Percentiles rank a stretch among this genome's conserved stretches.
Evolutionary conservation across 2,888 invertebrate genomes (phyloP).

Genomic region (Allacma fusca): DNA sequence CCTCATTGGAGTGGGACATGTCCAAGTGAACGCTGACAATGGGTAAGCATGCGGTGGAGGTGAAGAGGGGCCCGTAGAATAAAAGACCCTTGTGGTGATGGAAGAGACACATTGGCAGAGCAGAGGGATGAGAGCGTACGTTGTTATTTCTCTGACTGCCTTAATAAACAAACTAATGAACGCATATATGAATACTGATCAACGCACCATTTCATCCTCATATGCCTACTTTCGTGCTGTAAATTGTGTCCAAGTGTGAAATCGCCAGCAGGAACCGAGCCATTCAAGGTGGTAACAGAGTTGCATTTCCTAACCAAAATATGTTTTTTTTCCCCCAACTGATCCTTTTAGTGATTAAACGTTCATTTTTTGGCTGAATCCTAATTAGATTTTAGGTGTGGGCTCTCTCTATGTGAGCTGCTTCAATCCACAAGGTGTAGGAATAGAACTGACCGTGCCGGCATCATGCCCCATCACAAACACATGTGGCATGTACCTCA

Average conservation of each 20-base stretch:
- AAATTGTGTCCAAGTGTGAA: conserved; percentile 10
- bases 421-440: too few relatives aligned
- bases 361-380: background rate
- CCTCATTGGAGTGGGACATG: too few relatives aligned
- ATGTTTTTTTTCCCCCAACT: background rate
- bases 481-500: background rate
- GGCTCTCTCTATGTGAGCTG: background rate
- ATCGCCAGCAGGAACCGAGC: conserved; percentile 12
- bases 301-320: conserved; percentile 1
- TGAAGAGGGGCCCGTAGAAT: too few relatives aligned
- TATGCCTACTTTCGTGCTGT: background rate
- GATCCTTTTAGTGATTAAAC: conserved; percentile 1
- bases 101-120: background rate
- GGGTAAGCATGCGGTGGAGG: too few relatives aligned
- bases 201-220: background rate
- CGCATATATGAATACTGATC: background rate
- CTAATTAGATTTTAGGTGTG: conserved; percentile 21
- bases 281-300: conserved; percentile 12
- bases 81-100: background rate
- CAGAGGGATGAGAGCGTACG: background rate
- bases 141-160: background rate
- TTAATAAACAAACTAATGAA: conserved; percentile 8
- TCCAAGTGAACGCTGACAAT: too few relatives aligned
- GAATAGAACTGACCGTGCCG: background rate
- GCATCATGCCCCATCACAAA: background rate